Evolutionary conservation across 1,140 invertebrate genomes (phyloP).

Genomic region (Pseudoatta argentina): DNA sequence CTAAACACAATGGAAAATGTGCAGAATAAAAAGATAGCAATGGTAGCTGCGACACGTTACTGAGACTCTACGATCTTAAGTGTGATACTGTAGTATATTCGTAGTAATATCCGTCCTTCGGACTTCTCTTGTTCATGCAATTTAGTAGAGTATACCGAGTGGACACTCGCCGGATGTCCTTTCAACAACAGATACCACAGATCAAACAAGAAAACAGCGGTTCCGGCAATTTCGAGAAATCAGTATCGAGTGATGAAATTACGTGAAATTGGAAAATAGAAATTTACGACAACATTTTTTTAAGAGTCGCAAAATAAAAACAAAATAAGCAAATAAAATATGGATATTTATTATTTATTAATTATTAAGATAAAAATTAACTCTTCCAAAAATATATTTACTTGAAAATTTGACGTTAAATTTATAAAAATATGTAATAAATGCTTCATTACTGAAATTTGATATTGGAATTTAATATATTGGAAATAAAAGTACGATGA

Average conservation of each 20-base stretch:
- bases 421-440: not conserved
- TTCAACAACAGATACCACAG: constrained; percentile 57
- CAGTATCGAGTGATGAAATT: not conserved
- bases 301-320: not conserved
- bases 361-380: not conserved
- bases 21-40: not conserved
- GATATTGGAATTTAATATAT: not conserved
- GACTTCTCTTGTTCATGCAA: constrained; percentile 62
- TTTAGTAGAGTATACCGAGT: constrained; percentile 64
- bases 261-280: constrained; percentile 20
- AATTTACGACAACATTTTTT: not conserved
- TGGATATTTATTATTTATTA: not conserved
- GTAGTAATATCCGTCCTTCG: constrained; percentile 48
- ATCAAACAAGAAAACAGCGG: constrained; percentile 49
- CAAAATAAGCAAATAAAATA: not conserved
- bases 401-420: not conserved
- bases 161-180: constrained; percentile 42
- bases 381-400: not conserved
- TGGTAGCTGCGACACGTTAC: constrained; percentile 1
- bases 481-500: not conserved
- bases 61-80: constrained; percentile 18
- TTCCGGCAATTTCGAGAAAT: constrained; percentile 51
- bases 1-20: constrained; percentile 21
- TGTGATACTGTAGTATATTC: constrained; percentile 34
- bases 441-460: not conserved